Evolutionary conservation across 2,888 invertebrate genomes (phyloP).

Genomic region (Gnatocerus cornutus): DNA sequence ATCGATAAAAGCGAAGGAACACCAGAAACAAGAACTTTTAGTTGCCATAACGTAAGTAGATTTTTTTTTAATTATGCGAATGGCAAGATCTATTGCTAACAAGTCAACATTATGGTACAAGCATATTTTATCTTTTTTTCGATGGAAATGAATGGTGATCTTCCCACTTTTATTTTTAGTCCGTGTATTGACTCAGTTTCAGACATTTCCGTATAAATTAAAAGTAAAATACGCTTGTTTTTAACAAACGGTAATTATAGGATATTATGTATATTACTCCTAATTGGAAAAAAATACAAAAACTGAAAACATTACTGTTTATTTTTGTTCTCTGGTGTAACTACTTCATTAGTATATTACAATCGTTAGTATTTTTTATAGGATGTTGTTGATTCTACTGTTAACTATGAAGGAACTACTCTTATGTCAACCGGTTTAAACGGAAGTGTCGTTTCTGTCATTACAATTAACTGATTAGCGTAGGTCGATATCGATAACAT

Average conservation of each 20-base stretch:
- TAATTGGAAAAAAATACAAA: neutral
- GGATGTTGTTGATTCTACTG: neutral
- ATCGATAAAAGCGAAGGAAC: conserved; percentile 78
- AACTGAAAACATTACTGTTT: neutral
- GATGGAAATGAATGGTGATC: too few relatives aligned
- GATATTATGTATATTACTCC: neutral
- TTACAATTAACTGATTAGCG: conserved; percentile 28
- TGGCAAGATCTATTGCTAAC: too few relatives aligned
- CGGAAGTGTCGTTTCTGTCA: conserved; percentile 33
- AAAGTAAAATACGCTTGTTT: neutral
- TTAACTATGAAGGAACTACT: conserved; percentile 3
- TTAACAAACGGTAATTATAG: neutral
- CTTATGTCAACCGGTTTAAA: conserved; percentile 23
- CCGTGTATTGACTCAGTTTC: too few relatives aligned
- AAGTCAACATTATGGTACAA: too few relatives aligned
- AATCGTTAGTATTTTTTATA: neutral
- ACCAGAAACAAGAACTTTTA: conserved; percentile 78
- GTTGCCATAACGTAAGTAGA: conserved; percentile 76
- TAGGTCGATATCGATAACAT: conserved; percentile 23
- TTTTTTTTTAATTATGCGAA: too few relatives aligned
- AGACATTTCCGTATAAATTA: too few relatives aligned
- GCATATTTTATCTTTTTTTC: too few relatives aligned
- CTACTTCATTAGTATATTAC: too few relatives aligned
- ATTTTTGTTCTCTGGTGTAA: conserved; percentile 3
- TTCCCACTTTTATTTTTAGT: neutral